Conservation (phyloP, 2,888 invertebrate species). For the Scaptomyza flava region DNA sequence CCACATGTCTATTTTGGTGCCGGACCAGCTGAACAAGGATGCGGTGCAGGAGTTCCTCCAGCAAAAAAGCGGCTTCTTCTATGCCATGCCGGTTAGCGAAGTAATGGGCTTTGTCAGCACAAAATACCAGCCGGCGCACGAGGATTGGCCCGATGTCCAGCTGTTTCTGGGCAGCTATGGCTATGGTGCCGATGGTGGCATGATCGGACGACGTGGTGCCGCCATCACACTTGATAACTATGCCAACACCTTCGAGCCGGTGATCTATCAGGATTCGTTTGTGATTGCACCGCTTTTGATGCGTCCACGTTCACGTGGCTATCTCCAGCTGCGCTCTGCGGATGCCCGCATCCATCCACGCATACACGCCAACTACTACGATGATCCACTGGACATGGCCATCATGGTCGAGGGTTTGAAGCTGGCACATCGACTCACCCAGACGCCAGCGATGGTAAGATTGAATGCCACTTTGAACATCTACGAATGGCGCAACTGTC, state of each 20-base stretch:
- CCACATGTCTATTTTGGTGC: slow-evolving; percentile 89
- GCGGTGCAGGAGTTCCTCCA: slow-evolving; percentile 88
- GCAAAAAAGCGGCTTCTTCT: slow-evolving; percentile 88
- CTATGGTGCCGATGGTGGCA: slow-evolving; percentile 91
- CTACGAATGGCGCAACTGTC: slow-evolving; percentile 88
- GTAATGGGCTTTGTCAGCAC: slow-evolving; percentile 92
- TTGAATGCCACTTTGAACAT: slow-evolving; percentile 88
- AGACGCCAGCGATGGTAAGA: slow-evolving; percentile 87
- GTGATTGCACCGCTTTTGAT: slow-evolving; percentile 89
- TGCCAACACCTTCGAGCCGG: slow-evolving; percentile 89
- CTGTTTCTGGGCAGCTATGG: slow-evolving; percentile 90
- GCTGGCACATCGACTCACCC: slow-evolving; percentile 87
- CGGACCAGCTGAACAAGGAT: slow-evolving; percentile 87
- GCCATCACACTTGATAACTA: slow-evolving; percentile 89
- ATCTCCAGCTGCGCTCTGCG: slow-evolving; percentile 87
- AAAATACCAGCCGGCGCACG: slow-evolving; percentile 87
- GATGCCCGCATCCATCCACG: slow-evolving; percentile 90
- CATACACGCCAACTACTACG: slow-evolving; percentile 95
- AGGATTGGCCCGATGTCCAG: slow-evolving; percentile 92
- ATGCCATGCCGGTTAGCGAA: slow-evolving; percentile 91
- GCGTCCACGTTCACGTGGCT: slow-evolving; percentile 90
- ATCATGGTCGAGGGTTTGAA: slow-evolving; percentile 92
- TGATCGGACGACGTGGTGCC: slow-evolving; percentile 89
- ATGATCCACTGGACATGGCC: slow-evolving; percentile 89
- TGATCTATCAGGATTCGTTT: slow-evolving; percentile 89